Conservation (phyloP, 2,888 invertebrate genomes). For the Therioaphis trifolii region DNA sequence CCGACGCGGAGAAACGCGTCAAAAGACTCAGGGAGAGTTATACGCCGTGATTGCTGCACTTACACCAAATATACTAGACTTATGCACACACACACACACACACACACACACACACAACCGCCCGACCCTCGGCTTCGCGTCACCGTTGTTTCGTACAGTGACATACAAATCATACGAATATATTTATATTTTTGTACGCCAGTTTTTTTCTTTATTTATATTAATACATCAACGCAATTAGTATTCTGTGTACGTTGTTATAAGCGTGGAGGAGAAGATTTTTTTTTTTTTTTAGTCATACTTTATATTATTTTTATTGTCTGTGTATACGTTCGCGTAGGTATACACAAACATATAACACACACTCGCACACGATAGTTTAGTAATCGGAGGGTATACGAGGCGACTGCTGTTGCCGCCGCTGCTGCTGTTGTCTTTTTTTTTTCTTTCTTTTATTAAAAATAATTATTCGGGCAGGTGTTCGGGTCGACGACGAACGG, state of each 20-base stretch:
- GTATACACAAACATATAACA: not conserved
- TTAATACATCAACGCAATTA: constrained; percentile 61
- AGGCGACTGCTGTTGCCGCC: constrained; percentile 39
- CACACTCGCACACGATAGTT: not conserved
- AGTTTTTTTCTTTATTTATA: not conserved
- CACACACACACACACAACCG: no score
- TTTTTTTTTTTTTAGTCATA: constrained; percentile 40
- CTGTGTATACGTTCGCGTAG: constrained; percentile 24
- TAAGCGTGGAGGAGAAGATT: not conserved
- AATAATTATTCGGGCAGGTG: constrained; percentile 62
- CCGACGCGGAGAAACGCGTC: no score
- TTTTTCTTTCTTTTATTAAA: constrained; percentile 55
- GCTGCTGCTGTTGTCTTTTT: constrained; percentile 49
- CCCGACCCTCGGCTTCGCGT: not conserved
- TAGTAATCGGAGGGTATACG: constrained; percentile 44
- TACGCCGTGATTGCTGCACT: no score
- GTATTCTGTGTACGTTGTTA: constrained; percentile 56
- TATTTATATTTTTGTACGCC: not conserved
- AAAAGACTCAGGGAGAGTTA: no score
- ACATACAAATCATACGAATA: not conserved
- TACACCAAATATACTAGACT: no score
- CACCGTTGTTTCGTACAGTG: not conserved
- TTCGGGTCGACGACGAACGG: constrained; percentile 52
- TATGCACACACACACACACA: no score
- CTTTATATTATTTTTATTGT: constrained; percentile 45